Percentiles rank a stretch among this genome's conserved stretches.
phyloP scores from a whole-genome alignment of 1,140 invertebrate species.

The Globodera rostochiensis region DNA sequence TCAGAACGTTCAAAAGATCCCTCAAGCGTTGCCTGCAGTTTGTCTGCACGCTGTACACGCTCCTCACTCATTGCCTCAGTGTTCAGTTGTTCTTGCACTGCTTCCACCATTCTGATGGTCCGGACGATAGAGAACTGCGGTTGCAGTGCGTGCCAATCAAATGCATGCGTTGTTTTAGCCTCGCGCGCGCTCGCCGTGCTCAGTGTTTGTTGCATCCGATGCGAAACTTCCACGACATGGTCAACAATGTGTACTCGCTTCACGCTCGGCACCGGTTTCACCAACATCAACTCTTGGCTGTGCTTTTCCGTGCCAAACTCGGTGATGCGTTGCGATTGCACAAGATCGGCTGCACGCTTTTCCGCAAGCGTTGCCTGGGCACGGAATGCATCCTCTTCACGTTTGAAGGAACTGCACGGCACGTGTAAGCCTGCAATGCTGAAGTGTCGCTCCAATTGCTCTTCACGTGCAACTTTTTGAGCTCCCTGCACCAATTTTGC shows the following conservation, averaged over 20 bases:
- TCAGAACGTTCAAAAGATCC: neutral
- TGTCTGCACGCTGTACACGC: neutral
- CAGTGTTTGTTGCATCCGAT: neutral
- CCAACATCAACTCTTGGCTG: neutral
- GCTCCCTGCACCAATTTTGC: neutral
- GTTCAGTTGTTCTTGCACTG: conserved; percentile 8
- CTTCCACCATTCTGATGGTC: neutral
- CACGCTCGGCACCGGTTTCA: neutral
- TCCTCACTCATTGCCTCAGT: conserved; percentile 8
- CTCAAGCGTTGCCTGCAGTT: conserved; percentile 3
- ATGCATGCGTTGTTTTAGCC: neutral
- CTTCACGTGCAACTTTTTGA: conserved; percentile 5
- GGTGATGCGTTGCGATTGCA: neutral
- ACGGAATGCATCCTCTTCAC: neutral
- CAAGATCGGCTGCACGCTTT: neutral
- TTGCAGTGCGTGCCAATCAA: neutral
- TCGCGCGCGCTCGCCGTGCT: conserved; percentile 1
- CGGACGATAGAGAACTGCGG: neutral
- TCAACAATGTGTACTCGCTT: neutral
- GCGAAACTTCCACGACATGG: conserved; percentile 7
- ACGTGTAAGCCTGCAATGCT: conserved; percentile 9
- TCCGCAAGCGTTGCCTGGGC: conserved; percentile 1
- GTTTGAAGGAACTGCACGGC: neutral
- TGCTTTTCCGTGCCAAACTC: neutral
- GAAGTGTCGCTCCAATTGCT: conserved; percentile 2